phyloP scores from a whole-genome alignment of 2,113 vertebrate genomes.

The Okapia johnstoni region DNA sequence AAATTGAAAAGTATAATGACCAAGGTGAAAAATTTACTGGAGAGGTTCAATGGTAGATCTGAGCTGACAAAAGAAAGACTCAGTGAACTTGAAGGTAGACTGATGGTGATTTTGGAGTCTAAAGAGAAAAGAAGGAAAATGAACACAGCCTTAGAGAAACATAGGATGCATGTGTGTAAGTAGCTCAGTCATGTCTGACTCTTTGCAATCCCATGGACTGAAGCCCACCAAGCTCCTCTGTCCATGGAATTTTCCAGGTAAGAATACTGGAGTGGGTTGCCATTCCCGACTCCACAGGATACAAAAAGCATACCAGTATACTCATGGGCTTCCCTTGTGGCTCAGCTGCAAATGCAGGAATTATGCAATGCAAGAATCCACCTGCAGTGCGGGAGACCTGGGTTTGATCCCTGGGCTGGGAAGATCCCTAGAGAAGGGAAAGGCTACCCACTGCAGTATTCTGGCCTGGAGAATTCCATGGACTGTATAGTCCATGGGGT shows the following conservation, averaged over 20 bases:
- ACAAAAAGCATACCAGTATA: fast-evolving
- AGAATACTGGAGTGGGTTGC: neutral
- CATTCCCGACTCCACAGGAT: neutral
- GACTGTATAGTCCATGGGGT: neutral
- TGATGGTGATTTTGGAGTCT: neutral
- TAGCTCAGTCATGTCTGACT: neutral
- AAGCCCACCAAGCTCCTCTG: neutral
- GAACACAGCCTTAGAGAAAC: neutral
- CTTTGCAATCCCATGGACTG: neutral
- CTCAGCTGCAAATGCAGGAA: neutral
- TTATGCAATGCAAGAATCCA: neutral
- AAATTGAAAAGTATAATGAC: neutral
- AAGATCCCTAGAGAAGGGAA: neutral
- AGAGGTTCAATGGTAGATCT: neutral
- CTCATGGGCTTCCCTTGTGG: fast-evolving
- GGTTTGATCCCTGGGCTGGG: neutral
- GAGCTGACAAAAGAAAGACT: neutral
- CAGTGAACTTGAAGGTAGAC: neutral
- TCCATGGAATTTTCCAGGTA: neutral
- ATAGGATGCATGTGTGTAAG: neutral
- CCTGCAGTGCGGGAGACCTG: neutral
- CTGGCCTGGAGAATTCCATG: neutral
- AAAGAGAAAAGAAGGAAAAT: neutral
- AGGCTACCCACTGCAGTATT: neutral
- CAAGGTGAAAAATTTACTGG: neutral